phyloP scores from a whole-genome alignment of 2,113 vertebrate genomes.

The Chaetops frenatus region DNA sequence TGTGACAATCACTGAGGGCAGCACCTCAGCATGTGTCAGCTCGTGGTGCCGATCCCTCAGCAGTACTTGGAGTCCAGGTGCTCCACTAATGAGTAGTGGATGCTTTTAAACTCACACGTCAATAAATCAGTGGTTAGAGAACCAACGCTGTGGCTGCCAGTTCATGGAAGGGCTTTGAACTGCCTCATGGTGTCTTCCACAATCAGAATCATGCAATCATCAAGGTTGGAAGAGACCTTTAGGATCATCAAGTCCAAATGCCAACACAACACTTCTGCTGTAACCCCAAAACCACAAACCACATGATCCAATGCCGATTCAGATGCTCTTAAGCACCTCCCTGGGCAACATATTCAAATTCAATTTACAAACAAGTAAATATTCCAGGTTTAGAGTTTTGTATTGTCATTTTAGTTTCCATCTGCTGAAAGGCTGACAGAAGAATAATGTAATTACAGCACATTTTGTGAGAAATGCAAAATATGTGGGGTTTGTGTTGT shows the following conservation, averaged over 20 bases:
- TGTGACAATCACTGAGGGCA: neutral
- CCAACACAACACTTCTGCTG: neutral
- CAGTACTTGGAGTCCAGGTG: neutral
- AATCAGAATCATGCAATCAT: neutral
- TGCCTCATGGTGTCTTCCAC: fast-evolving
- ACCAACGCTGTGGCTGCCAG: fast-evolving
- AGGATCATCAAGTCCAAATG: neutral
- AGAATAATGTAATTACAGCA: neutral
- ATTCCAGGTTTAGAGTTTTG: neutral
- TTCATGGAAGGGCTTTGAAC: fast-evolving
- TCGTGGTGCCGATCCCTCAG: neutral
- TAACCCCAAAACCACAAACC: neutral
- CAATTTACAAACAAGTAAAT: neutral
- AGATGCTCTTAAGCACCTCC: neutral
- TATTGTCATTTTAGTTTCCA: fast-evolving
- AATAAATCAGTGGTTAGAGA: neutral
- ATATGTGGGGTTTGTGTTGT: fast-evolving
- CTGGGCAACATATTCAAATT: too few relatives aligned
- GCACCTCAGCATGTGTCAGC: neutral
- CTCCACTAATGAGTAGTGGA: fast-evolving
- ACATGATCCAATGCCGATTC: neutral
- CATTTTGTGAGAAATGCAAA: neutral
- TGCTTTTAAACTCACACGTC: neutral
- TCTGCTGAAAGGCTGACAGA: neutral
- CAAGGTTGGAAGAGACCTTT: neutral